These are phyloP conservation scores for Helostoma temminkii DNA, from an alignment of 2,797 vertebrate genomes.

Conservation along the genomic window DNA sequence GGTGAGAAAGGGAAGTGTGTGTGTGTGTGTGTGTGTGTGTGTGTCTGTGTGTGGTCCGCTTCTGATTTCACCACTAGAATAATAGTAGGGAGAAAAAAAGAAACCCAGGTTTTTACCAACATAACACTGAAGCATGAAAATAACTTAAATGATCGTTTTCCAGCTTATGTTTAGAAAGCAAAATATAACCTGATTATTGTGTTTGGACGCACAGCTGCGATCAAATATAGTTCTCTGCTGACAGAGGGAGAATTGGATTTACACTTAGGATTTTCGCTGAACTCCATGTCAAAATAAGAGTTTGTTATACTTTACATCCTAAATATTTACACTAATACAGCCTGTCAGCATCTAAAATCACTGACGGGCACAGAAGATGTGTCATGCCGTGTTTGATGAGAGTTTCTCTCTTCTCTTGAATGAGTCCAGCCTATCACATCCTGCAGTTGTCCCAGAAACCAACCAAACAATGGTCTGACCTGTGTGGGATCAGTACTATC, in stretches of 20 bases:
- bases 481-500: too few species aligned
- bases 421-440: too few species aligned
- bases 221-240: neutral
- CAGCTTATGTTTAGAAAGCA: neutral
- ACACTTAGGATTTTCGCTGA: neutral
- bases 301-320: neutral
- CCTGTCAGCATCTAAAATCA: neutral
- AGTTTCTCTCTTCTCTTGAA: too few species aligned
- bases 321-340: neutral
- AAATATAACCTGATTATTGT: neutral
- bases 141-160: too few species aligned
- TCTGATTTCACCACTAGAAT: neutral
- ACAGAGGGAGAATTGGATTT: neutral
- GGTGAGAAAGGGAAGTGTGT: slow-evolving; percentile 73
- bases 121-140: neutral
- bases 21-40: slow-evolving; percentile 60
- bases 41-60: slow-evolving; percentile 1
- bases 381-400: neutral
- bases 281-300: neutral
- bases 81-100: neutral
- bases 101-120: neutral
- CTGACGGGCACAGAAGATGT: neutral
- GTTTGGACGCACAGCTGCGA: too few species aligned
- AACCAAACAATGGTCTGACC: too few species aligned
- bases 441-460: too few species aligned